Evolutionary conservation across 2,797 vertebrate genomes (phyloP).

Genomic region (Anableps anableps): DNA sequence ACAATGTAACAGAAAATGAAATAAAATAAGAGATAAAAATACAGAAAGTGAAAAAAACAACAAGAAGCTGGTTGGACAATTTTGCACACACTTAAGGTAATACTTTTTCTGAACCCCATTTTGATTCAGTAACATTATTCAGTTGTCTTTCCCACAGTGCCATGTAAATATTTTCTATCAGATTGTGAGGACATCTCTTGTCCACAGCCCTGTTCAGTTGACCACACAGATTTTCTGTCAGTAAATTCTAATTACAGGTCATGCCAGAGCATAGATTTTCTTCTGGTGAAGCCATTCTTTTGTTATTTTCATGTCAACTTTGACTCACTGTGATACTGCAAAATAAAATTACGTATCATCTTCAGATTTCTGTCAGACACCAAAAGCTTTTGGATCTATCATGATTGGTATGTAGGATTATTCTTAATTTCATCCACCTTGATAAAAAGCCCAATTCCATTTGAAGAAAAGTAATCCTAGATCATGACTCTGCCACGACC

Average conservation of each 20-base stretch:
- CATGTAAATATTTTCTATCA: not conserved
- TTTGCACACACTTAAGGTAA: not conserved
- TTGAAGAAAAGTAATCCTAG: not conserved
- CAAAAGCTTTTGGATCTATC: not conserved
- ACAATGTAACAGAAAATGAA: no score
- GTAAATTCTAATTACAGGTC: not conserved
- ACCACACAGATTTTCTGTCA: not conserved
- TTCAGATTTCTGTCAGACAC: not conserved
- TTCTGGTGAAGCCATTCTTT: not conserved
- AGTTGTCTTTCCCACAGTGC: not conserved
- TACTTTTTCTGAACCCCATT: not conserved
- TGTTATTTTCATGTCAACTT: not conserved
- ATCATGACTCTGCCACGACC: not conserved
- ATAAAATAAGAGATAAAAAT: no score
- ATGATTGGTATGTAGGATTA: not conserved
- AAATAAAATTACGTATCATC: not conserved
- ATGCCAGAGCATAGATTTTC: not conserved
- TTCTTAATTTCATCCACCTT: not conserved
- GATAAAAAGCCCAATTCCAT: not conserved
- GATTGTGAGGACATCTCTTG: not conserved
- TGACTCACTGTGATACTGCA: not conserved
- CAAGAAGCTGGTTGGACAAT: not conserved
- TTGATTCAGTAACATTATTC: not conserved
- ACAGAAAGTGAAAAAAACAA: not conserved
- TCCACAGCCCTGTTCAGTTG: not conserved